Evolutionary conservation across 1,140 invertebrate genomes (phyloP), one percentile per base, ranked within the genome.

Genomic region (Zaprionus tsacasi): DNA sequence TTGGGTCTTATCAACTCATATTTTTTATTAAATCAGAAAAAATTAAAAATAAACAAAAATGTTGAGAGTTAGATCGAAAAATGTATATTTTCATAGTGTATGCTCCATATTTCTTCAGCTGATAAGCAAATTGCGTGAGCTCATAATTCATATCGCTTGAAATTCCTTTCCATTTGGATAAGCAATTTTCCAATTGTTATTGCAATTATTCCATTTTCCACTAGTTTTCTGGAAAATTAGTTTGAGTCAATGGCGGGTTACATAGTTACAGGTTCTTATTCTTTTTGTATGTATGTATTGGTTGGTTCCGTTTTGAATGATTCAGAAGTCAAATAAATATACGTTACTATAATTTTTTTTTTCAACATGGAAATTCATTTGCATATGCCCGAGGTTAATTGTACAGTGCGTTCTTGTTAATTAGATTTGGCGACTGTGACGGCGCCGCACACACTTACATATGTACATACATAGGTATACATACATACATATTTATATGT

Each of bases 331-430:
- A 25, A 3, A 21, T 57, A 38, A 57, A 27, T 21, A 57, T 30
- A 15, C 48, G 36, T 52, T 30, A 30, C 21, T 21, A 21, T 21
- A 21, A 21, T 21, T 21, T 21, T 50, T 35, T 35, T 65, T 78
- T 79, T 17, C 36, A 27, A 15, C 65, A 40, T 67, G 57, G 82
- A 82, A 82, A 63, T 66, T 70, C 50, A 88, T 87, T 88, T 88
- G 67, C 71, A 89, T 89, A 69, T 50, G 68, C 61, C 70, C 70
- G 78, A 80, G 83, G 85, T 88, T 89, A 88, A 88, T 89, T 88
- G 85, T 67, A 65, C 59, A 67, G 72, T 70, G 76, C 66, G 78
- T 50, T 78, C 83, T 82, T 67, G 83, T 88, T 88, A 88, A 88
- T 88, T 88, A 78, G 77, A 72, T 61, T 73, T 78, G 69, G 58